These are phyloP conservation scores for Seira musarum DNA, from an alignment of 2,888 invertebrate species.

Conservation along the genomic window DNA sequence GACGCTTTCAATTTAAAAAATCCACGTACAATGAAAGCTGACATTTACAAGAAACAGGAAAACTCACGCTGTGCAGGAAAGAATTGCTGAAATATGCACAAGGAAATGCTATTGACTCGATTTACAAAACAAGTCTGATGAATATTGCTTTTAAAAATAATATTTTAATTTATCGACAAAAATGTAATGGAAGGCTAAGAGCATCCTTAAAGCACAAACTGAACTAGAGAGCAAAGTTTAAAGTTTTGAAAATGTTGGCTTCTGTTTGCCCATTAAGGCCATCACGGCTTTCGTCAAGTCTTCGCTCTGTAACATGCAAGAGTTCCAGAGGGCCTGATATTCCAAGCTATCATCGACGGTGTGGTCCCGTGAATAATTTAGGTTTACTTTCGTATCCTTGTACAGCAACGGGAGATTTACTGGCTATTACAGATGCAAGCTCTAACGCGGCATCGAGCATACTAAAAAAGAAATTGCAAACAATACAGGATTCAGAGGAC, in stretches of 20 bases:
- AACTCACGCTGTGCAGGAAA: no score
- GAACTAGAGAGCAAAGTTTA: no score
- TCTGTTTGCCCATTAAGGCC: constrained; percentile 80
- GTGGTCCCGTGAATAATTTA: constrained; percentile 92
- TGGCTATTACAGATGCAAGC: constrained; percentile 85
- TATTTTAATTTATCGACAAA: no score
- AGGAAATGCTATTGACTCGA: no score
- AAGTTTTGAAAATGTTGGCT: constrained; percentile 36
- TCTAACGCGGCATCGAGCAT: constrained; percentile 82
- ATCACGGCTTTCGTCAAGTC: constrained; percentile 87
- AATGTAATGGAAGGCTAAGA: no score
- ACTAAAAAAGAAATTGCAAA: constrained; percentile 72
- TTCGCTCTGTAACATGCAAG: constrained; percentile 91
- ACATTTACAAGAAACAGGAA: no score
- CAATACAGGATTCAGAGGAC: neutral
- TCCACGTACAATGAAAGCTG: no score
- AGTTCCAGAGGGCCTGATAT: constrained; percentile 88
- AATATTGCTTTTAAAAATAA: no score
- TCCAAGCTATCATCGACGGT: constrained; percentile 89
- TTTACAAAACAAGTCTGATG: no score
- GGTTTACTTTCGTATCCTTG: constrained; percentile 89
- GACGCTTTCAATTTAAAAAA: no score
- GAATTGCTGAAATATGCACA: no score
- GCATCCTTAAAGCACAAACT: no score
- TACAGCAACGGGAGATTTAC: constrained; percentile 94